phyloP scores from a whole-genome alignment of 2,888 invertebrate species.

The Caenorhabditis sp. region DNA sequence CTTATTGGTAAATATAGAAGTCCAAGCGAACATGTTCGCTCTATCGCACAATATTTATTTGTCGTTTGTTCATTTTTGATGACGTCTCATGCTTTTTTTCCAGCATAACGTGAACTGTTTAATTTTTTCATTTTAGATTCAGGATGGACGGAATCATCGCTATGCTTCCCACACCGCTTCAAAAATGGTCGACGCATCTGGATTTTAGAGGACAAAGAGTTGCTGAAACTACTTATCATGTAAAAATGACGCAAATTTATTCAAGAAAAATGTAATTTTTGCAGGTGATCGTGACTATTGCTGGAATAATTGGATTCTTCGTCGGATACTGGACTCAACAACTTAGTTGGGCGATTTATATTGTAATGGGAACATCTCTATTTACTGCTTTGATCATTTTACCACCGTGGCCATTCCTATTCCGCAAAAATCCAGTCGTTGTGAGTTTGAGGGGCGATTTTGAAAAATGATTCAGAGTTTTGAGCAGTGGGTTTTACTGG shows the following conservation, averaged over 20 bases:
- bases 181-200: conserved; percentile 56
- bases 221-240: conserved; percentile 67
- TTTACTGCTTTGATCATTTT: conserved; percentile 63
- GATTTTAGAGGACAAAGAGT: conserved; percentile 66
- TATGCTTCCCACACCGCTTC: conserved; percentile 64
- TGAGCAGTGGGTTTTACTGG: too few species aligned
- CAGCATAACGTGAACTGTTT: neutral
- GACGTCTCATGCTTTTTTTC: neutral
- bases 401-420: conserved; percentile 68
- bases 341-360: conserved; percentile 53
- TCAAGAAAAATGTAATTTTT: conserved; percentile 8
- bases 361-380: conserved; percentile 54
- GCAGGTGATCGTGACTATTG: conserved; percentile 61
- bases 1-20: too few species aligned
- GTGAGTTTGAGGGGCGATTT: conserved; percentile 26
- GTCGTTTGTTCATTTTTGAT: conserved; percentile 8
- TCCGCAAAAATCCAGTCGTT: conserved; percentile 59
- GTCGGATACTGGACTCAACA: conserved; percentile 63
- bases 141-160: conserved; percentile 65
- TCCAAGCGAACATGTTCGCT: neutral
- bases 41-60: neutral
- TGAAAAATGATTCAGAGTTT: too few species aligned
- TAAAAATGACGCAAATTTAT: conserved; percentile 17
- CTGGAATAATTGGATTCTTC: conserved; percentile 65
- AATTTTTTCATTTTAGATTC: neutral